phyloP scores from a whole-genome alignment of 2,797 vertebrate genomes.

The Menidia menidia region DNA sequence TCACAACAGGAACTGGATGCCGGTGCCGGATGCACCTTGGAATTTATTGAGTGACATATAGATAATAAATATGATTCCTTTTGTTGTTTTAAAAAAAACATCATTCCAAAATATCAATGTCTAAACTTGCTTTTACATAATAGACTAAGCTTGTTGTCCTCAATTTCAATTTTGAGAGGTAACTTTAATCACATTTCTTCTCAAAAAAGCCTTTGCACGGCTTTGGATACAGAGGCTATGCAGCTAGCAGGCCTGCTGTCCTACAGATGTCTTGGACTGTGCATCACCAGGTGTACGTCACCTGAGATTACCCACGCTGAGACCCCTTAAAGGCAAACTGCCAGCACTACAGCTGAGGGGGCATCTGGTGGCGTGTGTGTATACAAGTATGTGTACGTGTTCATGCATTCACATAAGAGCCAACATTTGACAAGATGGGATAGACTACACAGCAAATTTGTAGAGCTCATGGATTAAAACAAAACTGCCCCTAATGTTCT shows the following conservation, averaged over 20 bases:
- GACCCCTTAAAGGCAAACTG: slow-evolving; percentile 84
- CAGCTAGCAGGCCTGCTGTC: slow-evolving; percentile 77
- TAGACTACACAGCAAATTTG: slow-evolving; percentile 26
- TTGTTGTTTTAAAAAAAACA: too few relatives aligned
- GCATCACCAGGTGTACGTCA: slow-evolving; percentile 93
- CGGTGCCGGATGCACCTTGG: slow-evolving; percentile 60
- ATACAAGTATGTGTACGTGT: slow-evolving; percentile 39
- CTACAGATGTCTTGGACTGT: slow-evolving; percentile 91
- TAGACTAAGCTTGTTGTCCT: slow-evolving; percentile 48
- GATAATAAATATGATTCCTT: slow-evolving; percentile 47
- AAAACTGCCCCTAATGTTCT: background rate
- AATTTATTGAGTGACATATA: slow-evolving; percentile 19
- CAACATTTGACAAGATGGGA: slow-evolving; percentile 54
- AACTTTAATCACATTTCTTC: slow-evolving; percentile 24
- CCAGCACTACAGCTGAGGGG: slow-evolving; percentile 85
- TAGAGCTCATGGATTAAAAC: slow-evolving; percentile 26
- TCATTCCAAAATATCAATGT: too few relatives aligned
- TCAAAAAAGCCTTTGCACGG: slow-evolving; percentile 33
- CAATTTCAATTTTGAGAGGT: slow-evolving; percentile 11
- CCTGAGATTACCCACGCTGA: slow-evolving; percentile 91
- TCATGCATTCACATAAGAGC: slow-evolving; percentile 56
- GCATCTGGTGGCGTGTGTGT: slow-evolving; percentile 88
- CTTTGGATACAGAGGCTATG: slow-evolving; percentile 47
- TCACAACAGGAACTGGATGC: slow-evolving; percentile 44
- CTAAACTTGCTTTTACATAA: background rate